Evolutionary conservation across 2,113 vertebrate genomes (phyloP).

Genomic region (Datnioides undecimradiatus): DNA sequence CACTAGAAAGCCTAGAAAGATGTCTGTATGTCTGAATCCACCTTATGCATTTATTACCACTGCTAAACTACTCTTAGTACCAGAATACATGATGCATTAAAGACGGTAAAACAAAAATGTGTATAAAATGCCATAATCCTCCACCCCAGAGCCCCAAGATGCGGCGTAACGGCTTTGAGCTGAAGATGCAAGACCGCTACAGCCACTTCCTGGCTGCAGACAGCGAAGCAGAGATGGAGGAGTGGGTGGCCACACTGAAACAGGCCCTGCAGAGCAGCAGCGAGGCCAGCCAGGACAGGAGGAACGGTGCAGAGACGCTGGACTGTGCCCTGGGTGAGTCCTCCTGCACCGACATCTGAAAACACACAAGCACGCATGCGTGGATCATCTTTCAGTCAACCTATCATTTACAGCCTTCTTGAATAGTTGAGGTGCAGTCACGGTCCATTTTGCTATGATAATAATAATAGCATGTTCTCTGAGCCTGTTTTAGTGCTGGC

Average conservation of each 20-base stretch:
- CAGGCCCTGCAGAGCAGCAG: conserved; percentile 92
- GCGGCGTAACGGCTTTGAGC: conserved; percentile 93
- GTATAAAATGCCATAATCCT: background rate
- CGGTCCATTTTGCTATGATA: conserved; percentile 11
- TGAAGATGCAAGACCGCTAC: conserved; percentile 96
- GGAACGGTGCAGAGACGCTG: conserved; percentile 84
- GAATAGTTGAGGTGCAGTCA: conserved; percentile 1
- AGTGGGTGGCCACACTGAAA: conserved; percentile 92
- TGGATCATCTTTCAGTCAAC: background rate
- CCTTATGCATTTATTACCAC: background rate
- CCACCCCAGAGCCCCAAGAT: conserved; percentile 91
- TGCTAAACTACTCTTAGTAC: background rate
- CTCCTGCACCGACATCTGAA: background rate
- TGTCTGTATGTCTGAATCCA: background rate
- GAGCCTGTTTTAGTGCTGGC: background rate
- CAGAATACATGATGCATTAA: background rate
- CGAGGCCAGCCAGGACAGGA: conserved; percentile 90
- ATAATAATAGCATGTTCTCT: conserved; percentile 23
- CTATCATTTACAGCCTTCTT: conserved; percentile 16
- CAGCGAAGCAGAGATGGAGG: conserved; percentile 96
- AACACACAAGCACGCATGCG: background rate
- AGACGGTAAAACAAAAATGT: background rate
- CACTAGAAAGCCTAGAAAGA: background rate
- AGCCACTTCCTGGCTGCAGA: conserved; percentile 97
- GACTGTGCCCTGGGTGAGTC: conserved; percentile 83